A percentile compares a stretch with the other conserved stretches of the same genome.
phyloP scores from a whole-genome alignment of 2,888 invertebrate species.

The Lumbricus terrestris region DNA sequence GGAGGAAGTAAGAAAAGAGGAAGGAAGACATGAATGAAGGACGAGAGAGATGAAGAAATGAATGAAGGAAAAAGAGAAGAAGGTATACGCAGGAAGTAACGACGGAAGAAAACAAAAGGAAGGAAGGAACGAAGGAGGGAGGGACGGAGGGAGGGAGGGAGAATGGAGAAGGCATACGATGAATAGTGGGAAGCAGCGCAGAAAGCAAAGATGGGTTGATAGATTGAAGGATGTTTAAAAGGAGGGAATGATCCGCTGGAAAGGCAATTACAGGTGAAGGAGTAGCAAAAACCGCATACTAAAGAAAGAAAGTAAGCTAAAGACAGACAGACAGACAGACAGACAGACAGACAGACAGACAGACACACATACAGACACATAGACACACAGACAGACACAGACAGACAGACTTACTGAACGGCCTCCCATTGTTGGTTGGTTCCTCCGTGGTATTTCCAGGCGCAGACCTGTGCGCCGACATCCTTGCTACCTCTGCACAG shows the following conservation, averaged over 20 bases:
- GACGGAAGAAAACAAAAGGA: background rate
- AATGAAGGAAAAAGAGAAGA: background rate
- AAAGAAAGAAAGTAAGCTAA: no score
- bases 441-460: slow-evolving; percentile 19
- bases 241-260: no score
- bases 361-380: no score
- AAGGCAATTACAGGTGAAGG: background rate
- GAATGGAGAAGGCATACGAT: background rate
- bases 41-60: background rate
- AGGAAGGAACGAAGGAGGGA: background rate
- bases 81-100: no score
- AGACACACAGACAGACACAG: no score
- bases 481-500: slow-evolving; percentile 18
- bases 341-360: no score
- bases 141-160: background rate
- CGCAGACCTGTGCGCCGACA: slow-evolving; percentile 16
- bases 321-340: no score
- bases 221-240: background rate
- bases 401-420: background rate
- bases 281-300: no score
- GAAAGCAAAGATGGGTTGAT: background rate
- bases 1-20: background rate
- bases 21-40: background rate
- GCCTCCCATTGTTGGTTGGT: slow-evolving; percentile 22
- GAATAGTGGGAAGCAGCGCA: background rate